Conservation (phyloP, 2,797 vertebrate species). For the Lacerta agilis region DNA sequence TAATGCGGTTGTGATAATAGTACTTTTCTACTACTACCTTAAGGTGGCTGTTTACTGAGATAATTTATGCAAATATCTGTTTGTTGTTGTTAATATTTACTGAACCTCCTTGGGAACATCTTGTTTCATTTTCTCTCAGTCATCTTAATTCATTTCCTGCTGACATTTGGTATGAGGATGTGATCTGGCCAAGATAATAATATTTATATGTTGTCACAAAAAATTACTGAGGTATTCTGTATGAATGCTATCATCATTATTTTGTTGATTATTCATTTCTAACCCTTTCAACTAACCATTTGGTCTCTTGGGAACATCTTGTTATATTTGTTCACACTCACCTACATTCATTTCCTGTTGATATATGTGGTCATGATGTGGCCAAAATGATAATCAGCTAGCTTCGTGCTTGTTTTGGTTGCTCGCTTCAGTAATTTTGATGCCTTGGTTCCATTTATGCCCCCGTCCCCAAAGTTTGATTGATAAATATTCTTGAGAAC, state of each 20-base stretch:
- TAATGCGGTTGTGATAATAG: neutral
- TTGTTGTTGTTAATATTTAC: neutral
- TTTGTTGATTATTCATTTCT: neutral
- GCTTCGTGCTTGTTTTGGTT: neutral
- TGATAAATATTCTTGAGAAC: neutral
- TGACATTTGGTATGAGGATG: neutral
- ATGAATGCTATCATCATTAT: neutral
- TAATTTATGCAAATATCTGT: neutral
- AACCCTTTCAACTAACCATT: neutral
- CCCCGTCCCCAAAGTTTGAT: neutral
- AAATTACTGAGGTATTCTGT: neutral
- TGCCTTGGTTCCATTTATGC: neutral
- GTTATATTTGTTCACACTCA: neutral
- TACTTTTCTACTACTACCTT: neutral
- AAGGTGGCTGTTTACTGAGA: neutral
- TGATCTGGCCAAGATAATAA: neutral
- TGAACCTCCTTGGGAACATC: neutral
- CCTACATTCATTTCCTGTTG: slow-evolving; percentile 5
- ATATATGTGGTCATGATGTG: neutral
- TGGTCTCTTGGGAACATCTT: neutral
- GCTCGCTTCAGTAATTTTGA: neutral
- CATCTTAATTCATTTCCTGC: slow-evolving; percentile 3
- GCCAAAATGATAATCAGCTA: neutral
- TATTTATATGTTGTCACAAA: neutral
- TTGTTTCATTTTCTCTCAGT: neutral